Evolutionary conservation across 2,113 vertebrate genomes (phyloP).

Genomic region (Anseranas semipalmata): DNA sequence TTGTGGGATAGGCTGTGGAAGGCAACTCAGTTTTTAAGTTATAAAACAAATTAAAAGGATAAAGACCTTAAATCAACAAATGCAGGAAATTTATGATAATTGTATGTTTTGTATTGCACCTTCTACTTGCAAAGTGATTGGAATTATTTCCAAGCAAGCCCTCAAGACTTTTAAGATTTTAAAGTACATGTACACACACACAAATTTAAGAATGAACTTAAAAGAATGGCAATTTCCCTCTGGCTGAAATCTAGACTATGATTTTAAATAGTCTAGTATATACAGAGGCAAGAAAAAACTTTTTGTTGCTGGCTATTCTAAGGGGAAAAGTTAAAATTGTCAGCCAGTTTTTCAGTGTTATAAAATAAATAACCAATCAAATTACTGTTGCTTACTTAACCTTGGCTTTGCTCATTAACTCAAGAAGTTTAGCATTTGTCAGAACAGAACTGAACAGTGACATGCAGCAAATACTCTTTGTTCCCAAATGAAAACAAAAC

Average conservation of each 20-base stretch:
- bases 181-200: rapidly evolving
- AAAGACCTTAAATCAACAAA: neutral
- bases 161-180: neutral
- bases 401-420: neutral
- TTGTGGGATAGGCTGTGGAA: neutral
- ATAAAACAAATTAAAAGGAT: neutral
- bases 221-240: neutral
- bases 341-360: neutral
- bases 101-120: neutral
- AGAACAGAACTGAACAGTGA: neutral
- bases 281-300: neutral
- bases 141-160: neutral
- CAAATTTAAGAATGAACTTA: neutral
- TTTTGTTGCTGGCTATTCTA: neutral
- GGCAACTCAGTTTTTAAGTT: neutral
- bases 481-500: neutral
- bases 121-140: neutral
- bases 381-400: neutral
- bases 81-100: neutral
- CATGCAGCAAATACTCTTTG: neutral
- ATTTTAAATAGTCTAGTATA: neutral
- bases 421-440: neutral
- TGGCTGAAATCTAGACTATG: neutral
- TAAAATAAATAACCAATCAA: neutral
- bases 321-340: neutral